Percentiles rank a stretch among this genome's conserved stretches.
Evolutionary conservation across 2,797 vertebrate species (phyloP).

Genomic region (Acrossocheilus wenchowensis): DNA sequence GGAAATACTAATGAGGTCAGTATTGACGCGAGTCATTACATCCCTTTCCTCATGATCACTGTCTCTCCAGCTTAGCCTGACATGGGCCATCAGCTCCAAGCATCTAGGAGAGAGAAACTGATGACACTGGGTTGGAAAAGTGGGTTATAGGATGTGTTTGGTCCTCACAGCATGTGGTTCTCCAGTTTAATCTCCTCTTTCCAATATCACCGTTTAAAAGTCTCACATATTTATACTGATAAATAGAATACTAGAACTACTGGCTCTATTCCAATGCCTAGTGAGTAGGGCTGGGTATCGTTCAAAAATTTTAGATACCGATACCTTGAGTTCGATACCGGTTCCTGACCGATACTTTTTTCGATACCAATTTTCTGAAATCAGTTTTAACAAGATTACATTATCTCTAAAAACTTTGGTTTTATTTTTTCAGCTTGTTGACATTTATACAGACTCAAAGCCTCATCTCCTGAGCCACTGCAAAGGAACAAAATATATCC

Average conservation of each 20-base stretch:
- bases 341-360: too few relatives aligned
- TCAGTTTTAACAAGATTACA: too few relatives aligned
- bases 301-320: too few relatives aligned
- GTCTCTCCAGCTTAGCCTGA: slow-evolving; percentile 34
- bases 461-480: too few relatives aligned
- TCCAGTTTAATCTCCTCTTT: background rate
- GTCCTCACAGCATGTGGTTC: slow-evolving; percentile 9
- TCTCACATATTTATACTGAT: slow-evolving; percentile 10
- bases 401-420: too few relatives aligned
- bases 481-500: too few relatives aligned
- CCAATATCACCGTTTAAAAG: background rate
- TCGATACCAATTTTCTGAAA: too few relatives aligned
- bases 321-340: too few relatives aligned
- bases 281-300: background rate
- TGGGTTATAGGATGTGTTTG: background rate
- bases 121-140: slow-evolving; percentile 20
- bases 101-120: slow-evolving; percentile 38
- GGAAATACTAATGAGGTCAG: background rate
- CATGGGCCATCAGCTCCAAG: slow-evolving; percentile 37
- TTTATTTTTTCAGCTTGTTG: too few relatives aligned
- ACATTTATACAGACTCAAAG: too few relatives aligned
- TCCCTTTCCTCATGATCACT: slow-evolving; percentile 17
- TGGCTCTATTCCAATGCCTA: background rate
- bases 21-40: slow-evolving; percentile 6
- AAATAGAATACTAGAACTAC: slow-evolving; percentile 8